A percentile compares a stretch with the other conserved stretches of the same genome.
Conservation (phyloP, 2,888 invertebrate genomes). For the Caenorhabditis sp. region DNA sequence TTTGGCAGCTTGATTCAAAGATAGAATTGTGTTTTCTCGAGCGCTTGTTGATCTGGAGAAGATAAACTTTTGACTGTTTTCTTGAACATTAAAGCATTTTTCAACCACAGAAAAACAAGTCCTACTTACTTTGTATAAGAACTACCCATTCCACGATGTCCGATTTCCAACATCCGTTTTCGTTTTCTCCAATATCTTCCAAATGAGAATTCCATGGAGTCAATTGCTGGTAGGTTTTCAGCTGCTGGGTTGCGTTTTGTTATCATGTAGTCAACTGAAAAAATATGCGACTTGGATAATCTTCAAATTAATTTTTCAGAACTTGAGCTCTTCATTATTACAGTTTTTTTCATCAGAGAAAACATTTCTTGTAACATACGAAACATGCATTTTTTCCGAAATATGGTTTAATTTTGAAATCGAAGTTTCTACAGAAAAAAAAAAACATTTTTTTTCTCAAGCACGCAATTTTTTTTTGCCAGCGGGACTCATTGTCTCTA, state of each 20-base stretch:
- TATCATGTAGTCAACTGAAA: conserved; percentile 56
- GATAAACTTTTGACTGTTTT: not conserved
- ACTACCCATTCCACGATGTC: conserved; percentile 93
- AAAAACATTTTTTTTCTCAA: too few relatives aligned
- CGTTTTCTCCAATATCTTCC: conserved; percentile 56
- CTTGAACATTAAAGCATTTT: too few relatives aligned
- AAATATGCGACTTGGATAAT: too few relatives aligned
- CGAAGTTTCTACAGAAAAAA: too few relatives aligned
- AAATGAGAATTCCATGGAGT: conserved; percentile 36
- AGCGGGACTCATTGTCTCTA: too few relatives aligned
- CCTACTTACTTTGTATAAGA: conserved; percentile 76
- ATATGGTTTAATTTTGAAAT: too few relatives aligned
- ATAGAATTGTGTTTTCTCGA: conserved; percentile 94
- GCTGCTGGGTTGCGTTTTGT: conserved; percentile 31
- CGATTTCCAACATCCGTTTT: conserved; percentile 80
- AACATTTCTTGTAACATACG: too few relatives aligned
- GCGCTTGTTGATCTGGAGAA: conserved; percentile 73
- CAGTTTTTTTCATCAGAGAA: too few relatives aligned
- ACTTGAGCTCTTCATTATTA: too few relatives aligned
- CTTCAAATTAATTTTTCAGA: too few relatives aligned
- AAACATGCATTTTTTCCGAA: too few relatives aligned
- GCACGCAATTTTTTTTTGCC: too few relatives aligned
- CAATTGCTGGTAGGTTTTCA: conserved; percentile 15
- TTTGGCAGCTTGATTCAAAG: conserved; percentile 87
- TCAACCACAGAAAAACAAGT: conserved; percentile 8